phyloP scores from a whole-genome alignment of 92 coral and sea anemone species.

The Umimayanthus chanpuru region DNA sequence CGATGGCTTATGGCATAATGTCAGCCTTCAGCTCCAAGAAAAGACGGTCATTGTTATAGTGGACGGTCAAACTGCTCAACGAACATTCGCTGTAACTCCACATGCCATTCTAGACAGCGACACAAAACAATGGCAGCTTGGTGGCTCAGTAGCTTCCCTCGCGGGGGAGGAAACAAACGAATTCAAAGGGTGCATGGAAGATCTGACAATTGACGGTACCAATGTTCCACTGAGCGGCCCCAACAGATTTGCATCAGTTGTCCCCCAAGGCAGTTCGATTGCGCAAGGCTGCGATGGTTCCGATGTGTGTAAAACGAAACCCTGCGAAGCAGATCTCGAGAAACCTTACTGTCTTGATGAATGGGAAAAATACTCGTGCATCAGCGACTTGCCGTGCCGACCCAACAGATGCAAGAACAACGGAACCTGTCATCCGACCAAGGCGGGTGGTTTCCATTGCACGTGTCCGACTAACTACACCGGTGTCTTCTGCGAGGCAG shows the following conservation, averaged over 20 bases:
- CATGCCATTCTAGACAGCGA: constrained; percentile 76
- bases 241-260: constrained; percentile 70
- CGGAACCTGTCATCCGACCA: constrained; percentile 76
- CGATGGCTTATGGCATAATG: constrained; percentile 92
- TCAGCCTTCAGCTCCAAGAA: constrained; percentile 64
- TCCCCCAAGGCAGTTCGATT: constrained; percentile 69
- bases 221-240: constrained; percentile 83
- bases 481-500: constrained; percentile 58
- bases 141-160: constrained; percentile 56
- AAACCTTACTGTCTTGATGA: constrained; percentile 84
- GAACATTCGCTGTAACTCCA: constrained; percentile 61
- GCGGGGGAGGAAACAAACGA: constrained; percentile 42
- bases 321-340: constrained; percentile 62
- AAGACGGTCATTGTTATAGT: constrained; percentile 70
- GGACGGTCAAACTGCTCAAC: constrained; percentile 47
- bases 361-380: constrained; percentile 82
- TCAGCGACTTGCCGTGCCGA: constrained; percentile 75
- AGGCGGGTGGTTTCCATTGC: constrained; percentile 68
- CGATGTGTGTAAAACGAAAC: constrained; percentile 70
- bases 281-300: constrained; percentile 80
- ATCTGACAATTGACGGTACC: constrained; percentile 71
- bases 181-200: constrained; percentile 91
- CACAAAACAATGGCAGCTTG: constrained; percentile 79
- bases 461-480: constrained; percentile 62
- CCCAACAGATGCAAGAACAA: constrained; percentile 73